Conservation (phyloP, 2,113 vertebrate genomes). For the Phocoena phocoena region DNA sequence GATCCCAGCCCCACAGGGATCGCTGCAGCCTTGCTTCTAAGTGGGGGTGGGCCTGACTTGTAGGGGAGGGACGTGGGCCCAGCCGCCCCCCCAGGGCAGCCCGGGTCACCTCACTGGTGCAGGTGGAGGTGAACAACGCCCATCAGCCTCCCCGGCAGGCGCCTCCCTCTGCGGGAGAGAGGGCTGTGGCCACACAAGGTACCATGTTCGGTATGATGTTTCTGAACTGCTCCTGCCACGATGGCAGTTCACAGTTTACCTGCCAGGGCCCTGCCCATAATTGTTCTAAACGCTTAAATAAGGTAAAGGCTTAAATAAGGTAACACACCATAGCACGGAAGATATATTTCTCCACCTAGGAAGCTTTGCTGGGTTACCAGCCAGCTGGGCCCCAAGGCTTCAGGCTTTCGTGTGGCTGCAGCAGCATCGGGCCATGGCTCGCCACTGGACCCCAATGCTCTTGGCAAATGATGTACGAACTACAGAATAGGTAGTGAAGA, state of each 20-base stretch:
- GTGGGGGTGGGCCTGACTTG: neutral
- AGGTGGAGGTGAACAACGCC: fast-evolving
- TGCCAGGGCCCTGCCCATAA: neutral
- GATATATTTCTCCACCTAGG: fast-evolving
- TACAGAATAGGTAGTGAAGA: neutral
- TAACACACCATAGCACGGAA: fast-evolving
- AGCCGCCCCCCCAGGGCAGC: too few relatives aligned
- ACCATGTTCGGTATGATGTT: neutral
- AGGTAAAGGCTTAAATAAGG: neutral
- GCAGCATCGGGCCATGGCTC: fast-evolving
- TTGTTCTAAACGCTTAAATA: neutral
- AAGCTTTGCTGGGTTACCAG: neutral
- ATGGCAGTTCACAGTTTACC: fast-evolving
- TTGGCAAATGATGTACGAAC: neutral
- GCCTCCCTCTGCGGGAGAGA: neutral
- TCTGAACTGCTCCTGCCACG: neutral
- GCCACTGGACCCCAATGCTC: fast-evolving
- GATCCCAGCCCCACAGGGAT: neutral
- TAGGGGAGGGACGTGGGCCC: neutral
- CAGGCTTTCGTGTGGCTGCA: neutral
- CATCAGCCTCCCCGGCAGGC: too few relatives aligned
- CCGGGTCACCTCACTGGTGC: neutral
- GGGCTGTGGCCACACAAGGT: neutral
- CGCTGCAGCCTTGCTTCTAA: neutral
- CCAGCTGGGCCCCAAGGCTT: neutral